Percentiles rank a stretch among this genome's conserved stretches.
phyloP scores from a whole-genome alignment of 2,113 vertebrate species.

The Desmodus rotundus region DNA sequence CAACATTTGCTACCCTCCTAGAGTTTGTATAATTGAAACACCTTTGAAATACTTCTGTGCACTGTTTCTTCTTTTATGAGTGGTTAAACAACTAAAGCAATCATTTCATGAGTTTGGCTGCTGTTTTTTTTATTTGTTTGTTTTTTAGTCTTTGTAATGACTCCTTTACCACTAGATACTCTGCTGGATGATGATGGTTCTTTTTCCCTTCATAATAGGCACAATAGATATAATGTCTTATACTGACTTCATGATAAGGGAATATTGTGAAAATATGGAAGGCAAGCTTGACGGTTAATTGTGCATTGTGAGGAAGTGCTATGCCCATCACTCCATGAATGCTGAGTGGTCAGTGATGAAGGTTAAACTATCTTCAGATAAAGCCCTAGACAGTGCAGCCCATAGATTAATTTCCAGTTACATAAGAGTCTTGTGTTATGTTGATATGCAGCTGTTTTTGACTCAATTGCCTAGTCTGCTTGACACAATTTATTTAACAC shows the following conservation, averaged over 20 bases:
- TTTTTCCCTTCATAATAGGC: slow-evolving; percentile 39
- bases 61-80: not conserved
- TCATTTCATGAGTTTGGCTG: slow-evolving; percentile 17
- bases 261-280: slow-evolving; percentile 26
- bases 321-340: not conserved
- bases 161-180: slow-evolving; percentile 41
- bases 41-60: slow-evolving; percentile 12
- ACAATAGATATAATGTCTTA: not conserved
- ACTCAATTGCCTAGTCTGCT: slow-evolving; percentile 8
- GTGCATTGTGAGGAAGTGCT: slow-evolving; percentile 26
- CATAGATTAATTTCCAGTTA: slow-evolving; percentile 20
- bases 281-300: not conserved
- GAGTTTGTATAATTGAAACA: slow-evolving; percentile 49
- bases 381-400: not conserved
- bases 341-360: slow-evolving; percentile 36
- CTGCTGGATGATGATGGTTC: slow-evolving; percentile 28
- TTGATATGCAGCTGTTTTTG: not conserved
- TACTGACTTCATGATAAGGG: not conserved
- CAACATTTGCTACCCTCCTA: not conserved
- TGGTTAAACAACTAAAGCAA: slow-evolving; percentile 55
- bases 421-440: not conserved
- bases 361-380: not conserved
- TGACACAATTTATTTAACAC: slow-evolving; percentile 23
- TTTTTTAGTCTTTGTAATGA: not conserved
- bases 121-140: not conserved